Percentiles rank a stretch among this genome's conserved stretches.
Conservation (phyloP, 2,797 vertebrate genomes). For the Buceros bicornis region DNA sequence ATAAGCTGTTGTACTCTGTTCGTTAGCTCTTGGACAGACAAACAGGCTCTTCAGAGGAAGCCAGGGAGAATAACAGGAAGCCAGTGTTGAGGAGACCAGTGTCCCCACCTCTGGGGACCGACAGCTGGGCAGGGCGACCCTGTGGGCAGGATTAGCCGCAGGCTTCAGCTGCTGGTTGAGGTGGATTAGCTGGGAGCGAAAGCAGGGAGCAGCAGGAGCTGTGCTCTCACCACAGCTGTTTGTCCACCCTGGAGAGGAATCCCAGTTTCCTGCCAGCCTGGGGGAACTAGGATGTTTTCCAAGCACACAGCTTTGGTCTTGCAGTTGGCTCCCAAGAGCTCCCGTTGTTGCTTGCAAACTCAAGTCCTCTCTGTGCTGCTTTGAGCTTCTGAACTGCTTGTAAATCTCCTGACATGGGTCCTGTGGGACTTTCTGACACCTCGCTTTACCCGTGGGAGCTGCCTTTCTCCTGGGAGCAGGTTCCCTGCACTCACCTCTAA, state of each 20-base stretch:
- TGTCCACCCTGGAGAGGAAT: conserved; percentile 47
- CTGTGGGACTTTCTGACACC: not conserved
- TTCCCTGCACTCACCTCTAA: not conserved
- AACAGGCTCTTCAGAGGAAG: conserved; percentile 74
- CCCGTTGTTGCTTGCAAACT: no score
- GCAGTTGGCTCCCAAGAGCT: not conserved
- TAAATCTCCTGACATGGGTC: not conserved
- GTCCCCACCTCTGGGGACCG: not conserved
- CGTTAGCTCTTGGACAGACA: conserved; percentile 55
- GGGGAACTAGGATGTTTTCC: not conserved
- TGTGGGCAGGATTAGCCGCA: not conserved
- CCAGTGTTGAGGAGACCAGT: conserved; percentile 16
- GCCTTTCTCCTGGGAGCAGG: not conserved
- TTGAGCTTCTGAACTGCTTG: not conserved
- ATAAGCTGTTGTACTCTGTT: conserved; percentile 46
- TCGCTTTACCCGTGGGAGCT: not conserved
- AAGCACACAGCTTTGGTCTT: not conserved
- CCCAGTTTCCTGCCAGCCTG: not conserved
- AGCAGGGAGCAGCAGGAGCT: conserved; percentile 13
- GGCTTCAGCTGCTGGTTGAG: conserved; percentile 38
- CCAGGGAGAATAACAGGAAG: conserved; percentile 78
- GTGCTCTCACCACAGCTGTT: conserved; percentile 30
- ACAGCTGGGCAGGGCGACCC: conserved; percentile 39
- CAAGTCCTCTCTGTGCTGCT: not conserved
- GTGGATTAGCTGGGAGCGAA: not conserved